Evolutionary conservation across 2,888 invertebrate genomes (phyloP).

Genomic region (Meiosimyza platycephala): DNA sequence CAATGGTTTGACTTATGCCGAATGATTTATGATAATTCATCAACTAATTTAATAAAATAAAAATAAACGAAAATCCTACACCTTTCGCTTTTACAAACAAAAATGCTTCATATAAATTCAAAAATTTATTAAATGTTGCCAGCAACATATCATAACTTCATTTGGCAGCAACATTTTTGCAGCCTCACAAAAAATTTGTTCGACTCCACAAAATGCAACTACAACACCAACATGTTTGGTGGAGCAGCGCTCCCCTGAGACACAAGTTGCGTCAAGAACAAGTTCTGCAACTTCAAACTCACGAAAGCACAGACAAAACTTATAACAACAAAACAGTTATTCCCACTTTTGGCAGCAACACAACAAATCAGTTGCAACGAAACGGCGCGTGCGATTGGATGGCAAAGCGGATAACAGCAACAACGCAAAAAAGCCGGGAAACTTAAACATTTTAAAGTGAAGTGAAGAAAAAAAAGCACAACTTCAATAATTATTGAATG

Average conservation of each 20-base stretch:
- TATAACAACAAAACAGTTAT: conserved; percentile 38
- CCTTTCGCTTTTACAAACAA: not conserved
- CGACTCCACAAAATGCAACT: not conserved
- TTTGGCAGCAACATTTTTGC: not conserved
- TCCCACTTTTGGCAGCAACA: conserved; percentile 44
- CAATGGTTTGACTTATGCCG: too few species aligned
- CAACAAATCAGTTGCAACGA: conserved; percentile 57
- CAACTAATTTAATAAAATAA: too few species aligned
- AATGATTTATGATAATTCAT: too few species aligned
- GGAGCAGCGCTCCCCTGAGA: not conserved
- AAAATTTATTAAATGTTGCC: not conserved
- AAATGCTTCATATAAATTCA: not conserved
- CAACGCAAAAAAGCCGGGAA: conserved; percentile 15
- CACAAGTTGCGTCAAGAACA: conserved; percentile 26
- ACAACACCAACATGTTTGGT: conserved; percentile 2
- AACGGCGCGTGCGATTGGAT: conserved; percentile 59
- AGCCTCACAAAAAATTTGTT: not conserved
- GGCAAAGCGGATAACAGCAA: not conserved
- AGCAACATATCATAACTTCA: not conserved
- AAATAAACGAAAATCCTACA: not conserved
- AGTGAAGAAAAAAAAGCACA: not conserved
- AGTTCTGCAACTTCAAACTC: conserved; percentile 40
- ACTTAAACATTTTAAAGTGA: not conserved
- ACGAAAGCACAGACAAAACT: conserved; percentile 41
- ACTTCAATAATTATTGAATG: not conserved